Evolutionary conservation across 1,140 invertebrate species (phyloP).

Genomic region (Diprion similis): DNA sequence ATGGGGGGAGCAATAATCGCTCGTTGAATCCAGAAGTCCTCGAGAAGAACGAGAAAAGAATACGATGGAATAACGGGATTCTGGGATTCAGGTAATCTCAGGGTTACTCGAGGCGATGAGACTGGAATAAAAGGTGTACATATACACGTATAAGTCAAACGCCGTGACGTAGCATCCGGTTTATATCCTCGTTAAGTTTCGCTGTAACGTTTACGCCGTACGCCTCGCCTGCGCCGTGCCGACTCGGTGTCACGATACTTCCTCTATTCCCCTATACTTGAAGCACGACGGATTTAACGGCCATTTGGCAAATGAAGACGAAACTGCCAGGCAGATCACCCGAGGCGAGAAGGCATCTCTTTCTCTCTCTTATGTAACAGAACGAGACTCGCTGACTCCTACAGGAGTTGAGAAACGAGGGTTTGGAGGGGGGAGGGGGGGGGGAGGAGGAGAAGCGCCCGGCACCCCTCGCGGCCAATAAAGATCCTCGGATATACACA

Average conservation of each 20-base stretch:
- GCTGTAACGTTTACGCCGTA: conserved; percentile 31
- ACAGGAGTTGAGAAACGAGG: background rate
- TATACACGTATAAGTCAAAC: background rate
- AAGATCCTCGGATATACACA: background rate
- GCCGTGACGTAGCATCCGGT: conserved; percentile 20
- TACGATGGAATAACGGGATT: no score
- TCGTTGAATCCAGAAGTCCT: no score
- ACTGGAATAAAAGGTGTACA: background rate
- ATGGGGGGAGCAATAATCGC: no score
- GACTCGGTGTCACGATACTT: conserved; percentile 22
- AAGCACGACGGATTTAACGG: conserved; percentile 39
- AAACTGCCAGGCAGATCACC: conserved; percentile 46
- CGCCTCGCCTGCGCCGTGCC: conserved; percentile 12
- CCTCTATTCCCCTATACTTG: background rate
- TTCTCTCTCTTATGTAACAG: no score
- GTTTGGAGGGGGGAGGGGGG: background rate
- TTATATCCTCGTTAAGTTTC: conserved; percentile 46
- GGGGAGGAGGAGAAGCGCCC: background rate
- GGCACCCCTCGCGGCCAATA: background rate
- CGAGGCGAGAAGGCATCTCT: background rate
- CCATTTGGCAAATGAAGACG: conserved; percentile 50
- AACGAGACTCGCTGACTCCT: no score
- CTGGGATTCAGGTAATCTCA: no score
- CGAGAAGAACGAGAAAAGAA: no score
- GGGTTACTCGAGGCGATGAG: background rate